Evolutionary conservation across 2,113 vertebrate genomes (phyloP), one percentile per base, ranked within the genome.

Genomic region (Nicator chloris): DNA sequence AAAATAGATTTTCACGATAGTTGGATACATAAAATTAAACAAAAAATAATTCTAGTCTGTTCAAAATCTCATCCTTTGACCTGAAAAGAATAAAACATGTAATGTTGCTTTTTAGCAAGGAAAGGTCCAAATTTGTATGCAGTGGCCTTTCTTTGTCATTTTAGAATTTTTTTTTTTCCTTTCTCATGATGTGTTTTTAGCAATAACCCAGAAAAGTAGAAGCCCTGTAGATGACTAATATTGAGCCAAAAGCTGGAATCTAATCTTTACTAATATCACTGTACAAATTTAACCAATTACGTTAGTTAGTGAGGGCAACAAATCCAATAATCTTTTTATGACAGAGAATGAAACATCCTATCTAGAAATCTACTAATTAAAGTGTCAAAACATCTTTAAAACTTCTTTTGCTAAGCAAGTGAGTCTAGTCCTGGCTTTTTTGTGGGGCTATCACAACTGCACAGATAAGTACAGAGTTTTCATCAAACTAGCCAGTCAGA

Each of bases 21-120:
- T 82, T 94, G 68, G 82, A 89, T 95, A 79, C 54, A 97, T 95
- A 93, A 92, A 98, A 97, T 97, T 95, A 97, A 95, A 85, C 54
- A 68, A 64, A 70, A 87, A 82, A 21, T 78, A 93, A 92, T 95
- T 92, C 85, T 93, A 27, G 1, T 93, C 56, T 84, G 17, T 59
- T 88, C 76, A 90, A 92, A 96, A 71, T 94, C 73, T 69, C 33
- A 63, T 93, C 54, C 47, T 93, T 88, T 95, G 39, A 81, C 60
- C 69, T 88, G 65, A 45, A 82, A 88, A 49, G 26, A 42, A 72
- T 30, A 54, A 44, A 65, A 59, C 15, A 23, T 13, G 8, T 16
- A 78, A 44, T 49, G 35, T 3, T 83, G 18, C 14, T 56, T 70
- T 92, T 56, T 22, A 91, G 22, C n/a, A 69, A 75, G 77, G 21